Evolutionary conservation across 2,888 invertebrate genomes (phyloP).

Genomic region (Lysandra bellargus): DNA sequence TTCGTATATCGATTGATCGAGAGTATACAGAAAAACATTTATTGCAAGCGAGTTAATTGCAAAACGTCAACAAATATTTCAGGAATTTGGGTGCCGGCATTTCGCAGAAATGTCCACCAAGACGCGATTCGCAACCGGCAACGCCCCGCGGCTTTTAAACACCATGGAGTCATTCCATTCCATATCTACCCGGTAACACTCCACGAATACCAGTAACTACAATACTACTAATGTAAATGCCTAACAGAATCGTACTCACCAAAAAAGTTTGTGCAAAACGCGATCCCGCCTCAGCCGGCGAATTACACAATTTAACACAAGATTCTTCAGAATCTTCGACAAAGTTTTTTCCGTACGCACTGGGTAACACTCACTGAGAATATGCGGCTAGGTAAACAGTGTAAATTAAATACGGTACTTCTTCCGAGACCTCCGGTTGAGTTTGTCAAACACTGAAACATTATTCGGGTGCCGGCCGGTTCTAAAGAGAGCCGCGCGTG

Average conservation of each 20-base stretch:
- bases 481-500: constrained; percentile 75
- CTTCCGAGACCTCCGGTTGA: constrained; percentile 79
- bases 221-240: constrained; percentile 37
- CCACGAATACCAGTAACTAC: constrained; percentile 34
- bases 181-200: constrained; percentile 45
- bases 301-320: constrained; percentile 80
- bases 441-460: constrained; percentile 80
- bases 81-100: constrained; percentile 59
- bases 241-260: constrained; percentile 60
- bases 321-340: constrained; percentile 80
- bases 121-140: constrained; percentile 60
- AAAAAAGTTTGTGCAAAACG: constrained; percentile 75
- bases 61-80: constrained; percentile 43
- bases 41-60: constrained; percentile 34
- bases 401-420: constrained; percentile 78
- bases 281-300: constrained; percentile 74
- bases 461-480: constrained; percentile 79
- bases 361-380: constrained; percentile 81
- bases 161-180: constrained; percentile 41
- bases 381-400: constrained; percentile 77
- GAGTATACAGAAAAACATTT: constrained; percentile 13
- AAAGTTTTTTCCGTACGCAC: constrained; percentile 81
- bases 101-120: constrained; percentile 65
- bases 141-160: constrained; percentile 59
- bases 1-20: background rate